Evolutionary conservation across 2,113 vertebrate species (phyloP).

Genomic region (Pseudois nayaur): DNA sequence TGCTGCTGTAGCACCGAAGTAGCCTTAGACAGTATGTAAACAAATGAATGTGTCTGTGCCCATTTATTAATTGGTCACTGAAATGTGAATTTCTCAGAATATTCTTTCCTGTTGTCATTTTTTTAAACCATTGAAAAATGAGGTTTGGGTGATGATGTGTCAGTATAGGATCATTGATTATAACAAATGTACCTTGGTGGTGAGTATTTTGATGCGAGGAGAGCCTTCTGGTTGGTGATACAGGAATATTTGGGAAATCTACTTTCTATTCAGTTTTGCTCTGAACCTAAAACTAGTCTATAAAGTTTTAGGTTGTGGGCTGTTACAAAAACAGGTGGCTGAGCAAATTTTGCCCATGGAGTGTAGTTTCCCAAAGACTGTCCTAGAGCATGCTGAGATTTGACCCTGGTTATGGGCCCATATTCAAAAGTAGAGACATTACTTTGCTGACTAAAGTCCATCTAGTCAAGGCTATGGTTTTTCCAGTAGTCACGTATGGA

Average conservation of each 20-base stretch:
- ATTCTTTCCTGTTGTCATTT: not conserved
- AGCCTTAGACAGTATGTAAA: not conserved
- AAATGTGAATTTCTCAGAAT: not conserved
- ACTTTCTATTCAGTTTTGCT: not conserved
- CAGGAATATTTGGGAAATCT: not conserved
- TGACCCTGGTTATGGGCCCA: not conserved
- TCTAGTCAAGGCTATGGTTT: no score
- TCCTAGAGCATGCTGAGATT: not conserved
- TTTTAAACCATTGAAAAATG: not conserved
- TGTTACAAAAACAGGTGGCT: not conserved
- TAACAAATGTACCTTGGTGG: not conserved
- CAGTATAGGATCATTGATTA: not conserved
- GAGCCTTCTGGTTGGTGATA: not conserved
- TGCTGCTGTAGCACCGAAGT: not conserved
- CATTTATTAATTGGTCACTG: not conserved
- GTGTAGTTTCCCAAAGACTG: not conserved
- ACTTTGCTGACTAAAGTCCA: no score
- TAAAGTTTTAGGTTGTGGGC: not conserved
- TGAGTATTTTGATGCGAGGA: not conserved
- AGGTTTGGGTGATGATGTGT: not conserved
- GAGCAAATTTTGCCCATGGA: not conserved
- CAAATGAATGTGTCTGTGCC: not conserved
- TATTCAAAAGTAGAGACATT: no score
- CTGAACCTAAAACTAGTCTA: not conserved
- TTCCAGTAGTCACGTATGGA: no score